phyloP scores from a whole-genome alignment of 2,797 vertebrate species.

The Phyllotis vaccarum region DNA sequence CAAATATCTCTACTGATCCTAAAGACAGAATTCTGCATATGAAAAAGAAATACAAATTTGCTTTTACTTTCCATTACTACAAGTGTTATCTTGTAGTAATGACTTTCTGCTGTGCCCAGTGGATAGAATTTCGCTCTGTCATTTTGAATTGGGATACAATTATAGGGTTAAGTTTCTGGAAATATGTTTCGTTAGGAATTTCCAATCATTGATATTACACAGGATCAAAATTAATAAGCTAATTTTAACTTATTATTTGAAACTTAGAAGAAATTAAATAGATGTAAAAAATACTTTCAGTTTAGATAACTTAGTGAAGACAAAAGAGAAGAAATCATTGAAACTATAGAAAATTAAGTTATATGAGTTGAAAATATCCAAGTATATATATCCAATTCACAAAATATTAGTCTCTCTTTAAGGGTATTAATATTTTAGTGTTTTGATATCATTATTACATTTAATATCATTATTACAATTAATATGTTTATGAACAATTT shows the following conservation, averaged over 20 bases:
- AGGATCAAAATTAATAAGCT: not conserved
- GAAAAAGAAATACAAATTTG: not conserved
- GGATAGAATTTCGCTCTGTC: fast-evolving
- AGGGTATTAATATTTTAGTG: not conserved
- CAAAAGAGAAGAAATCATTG: not conserved
- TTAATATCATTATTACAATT: not conserved
- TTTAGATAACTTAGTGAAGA: not conserved
- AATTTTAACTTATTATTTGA: not conserved
- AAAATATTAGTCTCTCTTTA: not conserved
- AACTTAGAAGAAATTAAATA: not conserved
- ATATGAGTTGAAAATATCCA: not conserved
- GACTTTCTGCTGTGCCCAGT: not conserved
- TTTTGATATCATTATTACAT: too few relatives aligned
- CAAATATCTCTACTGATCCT: not conserved
- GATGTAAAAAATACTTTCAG: not conserved
- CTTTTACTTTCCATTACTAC: not conserved
- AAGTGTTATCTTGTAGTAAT: not conserved
- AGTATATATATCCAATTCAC: not conserved
- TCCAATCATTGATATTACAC: not conserved
- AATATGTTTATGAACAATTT: conserved; percentile 4
- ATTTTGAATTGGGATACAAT: too few relatives aligned
- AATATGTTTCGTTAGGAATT: not conserved
- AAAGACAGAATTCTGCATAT: not conserved
- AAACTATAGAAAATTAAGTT: not conserved
- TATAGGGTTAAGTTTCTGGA: not conserved